phyloP scores from a whole-genome alignment of 2,888 invertebrate species.

The Pedicia rivosa region DNA sequence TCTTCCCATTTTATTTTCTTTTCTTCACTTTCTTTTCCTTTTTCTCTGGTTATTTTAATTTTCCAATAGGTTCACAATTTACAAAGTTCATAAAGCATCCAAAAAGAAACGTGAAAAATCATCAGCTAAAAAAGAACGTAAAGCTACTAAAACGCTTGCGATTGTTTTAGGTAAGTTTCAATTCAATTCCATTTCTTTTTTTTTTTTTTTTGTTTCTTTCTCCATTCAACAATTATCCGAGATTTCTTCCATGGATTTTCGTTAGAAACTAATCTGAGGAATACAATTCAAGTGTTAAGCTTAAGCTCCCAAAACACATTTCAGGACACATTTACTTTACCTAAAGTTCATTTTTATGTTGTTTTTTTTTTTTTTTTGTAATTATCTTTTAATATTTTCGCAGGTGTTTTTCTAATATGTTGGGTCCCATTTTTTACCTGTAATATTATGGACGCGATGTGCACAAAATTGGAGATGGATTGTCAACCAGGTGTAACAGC shows the following conservation, averaged over 20 bases:
- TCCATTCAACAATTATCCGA: conserved; percentile 1
- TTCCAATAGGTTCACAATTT: conserved; percentile 79
- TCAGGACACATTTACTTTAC: background rate
- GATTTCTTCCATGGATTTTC: too few species aligned
- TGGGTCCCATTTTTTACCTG: conserved; percentile 99
- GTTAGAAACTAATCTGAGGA: too few species aligned
- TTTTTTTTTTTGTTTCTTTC: conserved; percentile 5
- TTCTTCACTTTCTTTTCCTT: conserved; percentile 1
- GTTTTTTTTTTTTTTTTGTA: conserved; percentile 2
- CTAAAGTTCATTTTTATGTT: conserved; percentile 7
- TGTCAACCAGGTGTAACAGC: conserved; percentile 75
- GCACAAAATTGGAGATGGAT: conserved; percentile 64
- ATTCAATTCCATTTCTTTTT: conserved; percentile 3
- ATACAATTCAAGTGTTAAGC: too few species aligned
- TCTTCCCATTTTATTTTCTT: background rate
- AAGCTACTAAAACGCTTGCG: conserved; percentile 96
- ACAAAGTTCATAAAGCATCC: conserved; percentile 87
- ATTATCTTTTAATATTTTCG: conserved; percentile 21
- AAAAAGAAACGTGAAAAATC: conserved; percentile 90
- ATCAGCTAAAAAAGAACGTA: conserved; percentile 85
- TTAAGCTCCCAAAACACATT: background rate
- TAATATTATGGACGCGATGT: conserved; percentile 93
- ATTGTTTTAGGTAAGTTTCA: conserved; percentile 76
- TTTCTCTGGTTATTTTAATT: too few species aligned
- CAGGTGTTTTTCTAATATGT: conserved; percentile 94